Base-by-base conservation (phyloP, 2,888 invertebrate species). In the Suillia variegata region DNA sequence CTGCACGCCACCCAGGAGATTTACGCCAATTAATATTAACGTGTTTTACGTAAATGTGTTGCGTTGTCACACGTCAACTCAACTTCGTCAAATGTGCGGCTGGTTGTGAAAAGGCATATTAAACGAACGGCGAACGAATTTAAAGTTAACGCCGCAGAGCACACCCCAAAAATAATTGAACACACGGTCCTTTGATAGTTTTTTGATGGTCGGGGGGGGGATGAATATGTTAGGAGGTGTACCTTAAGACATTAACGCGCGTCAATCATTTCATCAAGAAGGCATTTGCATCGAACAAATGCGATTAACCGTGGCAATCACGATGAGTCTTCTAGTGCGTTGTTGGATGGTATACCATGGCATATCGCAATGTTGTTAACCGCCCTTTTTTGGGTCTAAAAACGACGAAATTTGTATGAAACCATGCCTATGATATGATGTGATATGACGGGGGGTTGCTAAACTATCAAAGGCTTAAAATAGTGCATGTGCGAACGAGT, bases 171-270 rank as follows among this genome's bases (percentile, higher is more conserved):
- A 38, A 10, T n/a, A 38, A 38, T 38, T n/a, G 13, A 38, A n/a
- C 38, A 4, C 6, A 38, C 18, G 45, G 18, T 45, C 10, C 45
- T 45, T 13, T 45, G 45, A 45, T 45, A 45, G 45, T 45, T 45
- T 45, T 38, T 4, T 45, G 45, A 3, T 5, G 18, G 5, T 3
- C 13, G 18, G 45, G 17, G 10, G 45, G 20, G 2, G 45, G 13
- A 45, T 17, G n/a, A n/a, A n/a, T n/a, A n/a, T n/a, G n/a, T n/a
- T n/a, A n/a, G 17, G 45, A 17, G 64, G 72, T 73, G 72, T 73
- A 69, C 70, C 72, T 73, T 70, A 70, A 70, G 72, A 73, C 70
- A 70, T 74, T 73, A 74, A 74, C 68, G 68, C 68, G 68, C 71
- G 73, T 74, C 75, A 75, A 73, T 75, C 73, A 74, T 69, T 62